Conservation (phyloP, 2,888 invertebrate genomes). For the Helobdella robusta region DNA sequence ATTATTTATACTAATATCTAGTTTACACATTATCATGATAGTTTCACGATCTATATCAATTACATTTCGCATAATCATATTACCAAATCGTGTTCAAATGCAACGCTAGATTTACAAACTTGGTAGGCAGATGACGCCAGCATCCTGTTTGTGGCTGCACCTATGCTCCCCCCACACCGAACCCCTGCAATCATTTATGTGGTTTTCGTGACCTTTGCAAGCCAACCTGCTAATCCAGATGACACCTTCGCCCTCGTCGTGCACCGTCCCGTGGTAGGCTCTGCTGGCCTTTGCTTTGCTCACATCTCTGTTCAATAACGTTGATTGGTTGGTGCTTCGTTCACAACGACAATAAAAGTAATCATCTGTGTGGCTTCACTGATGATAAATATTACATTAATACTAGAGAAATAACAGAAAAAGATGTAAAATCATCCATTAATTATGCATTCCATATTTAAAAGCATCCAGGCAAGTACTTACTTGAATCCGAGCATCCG, state of each 20-base stretch:
- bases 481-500: slow-evolving; percentile 48
- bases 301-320: slow-evolving; percentile 35
- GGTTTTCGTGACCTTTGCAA: slow-evolving; percentile 57
- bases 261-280: slow-evolving; percentile 40
- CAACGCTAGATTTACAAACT: too few species aligned
- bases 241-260: slow-evolving; percentile 31
- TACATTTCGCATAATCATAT: too few species aligned
- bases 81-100: too few species aligned
- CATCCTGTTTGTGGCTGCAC: slow-evolving; percentile 66
- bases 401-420: too few species aligned
- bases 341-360: neutral
- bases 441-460: too few species aligned
- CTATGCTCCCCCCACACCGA: slow-evolving; percentile 64
- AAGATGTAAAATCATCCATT: too few species aligned
- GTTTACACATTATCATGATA: too few species aligned
- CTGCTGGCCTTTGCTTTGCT: slow-evolving; percentile 48
- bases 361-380: neutral
- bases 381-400: neutral
- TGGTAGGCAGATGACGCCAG: slow-evolving; percentile 53
- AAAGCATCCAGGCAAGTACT: slow-evolving; percentile 17
- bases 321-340: neutral
- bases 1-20: too few species aligned
- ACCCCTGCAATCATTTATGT: slow-evolving; percentile 58
- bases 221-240: slow-evolving; percentile 45
- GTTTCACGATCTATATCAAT: too few species aligned